phyloP scores from a whole-genome alignment of 1,140 invertebrate genomes.

The Tetramorium parvispinum region DNA sequence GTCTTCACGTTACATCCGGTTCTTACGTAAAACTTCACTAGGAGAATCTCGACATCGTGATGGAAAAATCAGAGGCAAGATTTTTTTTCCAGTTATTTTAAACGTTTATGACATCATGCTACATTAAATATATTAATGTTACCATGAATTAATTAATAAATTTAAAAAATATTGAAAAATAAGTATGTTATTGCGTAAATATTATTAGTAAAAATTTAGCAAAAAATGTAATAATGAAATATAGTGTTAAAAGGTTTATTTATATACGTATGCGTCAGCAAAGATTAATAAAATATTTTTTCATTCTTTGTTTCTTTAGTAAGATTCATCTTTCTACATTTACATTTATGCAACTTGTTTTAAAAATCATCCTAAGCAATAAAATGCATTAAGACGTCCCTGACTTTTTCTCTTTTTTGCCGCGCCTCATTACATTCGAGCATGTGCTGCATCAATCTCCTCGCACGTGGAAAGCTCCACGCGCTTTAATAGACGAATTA shows the following conservation, averaged over 20 bases:
- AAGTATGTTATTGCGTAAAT: background rate
- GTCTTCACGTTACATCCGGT: constrained; percentile 62
- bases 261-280: background rate
- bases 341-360: background rate
- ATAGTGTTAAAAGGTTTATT: constrained; percentile 1
- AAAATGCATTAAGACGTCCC: constrained; percentile 2
- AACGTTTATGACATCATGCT: background rate
- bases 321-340: background rate
- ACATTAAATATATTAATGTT: background rate
- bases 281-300: background rate
- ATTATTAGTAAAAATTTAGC: background rate
- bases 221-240: background rate
- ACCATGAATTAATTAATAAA: background rate
- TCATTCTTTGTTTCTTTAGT: background rate
- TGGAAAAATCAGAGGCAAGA: background rate
- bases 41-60: constrained; percentile 34
- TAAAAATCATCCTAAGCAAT: constrained; percentile 22
- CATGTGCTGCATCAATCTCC: constrained; percentile 41
- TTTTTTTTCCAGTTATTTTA: background rate
- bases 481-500: constrained; percentile 48
- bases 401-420: constrained; percentile 36
- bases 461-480: constrained; percentile 42
- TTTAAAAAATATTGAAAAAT: constrained; percentile 5
- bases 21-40: constrained; percentile 67
- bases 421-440: constrained; percentile 39